Evolutionary conservation across 2,797 vertebrate species (phyloP), one percentile per base, ranked within the genome.

Genomic region (Lagodon rhomboides): DNA sequence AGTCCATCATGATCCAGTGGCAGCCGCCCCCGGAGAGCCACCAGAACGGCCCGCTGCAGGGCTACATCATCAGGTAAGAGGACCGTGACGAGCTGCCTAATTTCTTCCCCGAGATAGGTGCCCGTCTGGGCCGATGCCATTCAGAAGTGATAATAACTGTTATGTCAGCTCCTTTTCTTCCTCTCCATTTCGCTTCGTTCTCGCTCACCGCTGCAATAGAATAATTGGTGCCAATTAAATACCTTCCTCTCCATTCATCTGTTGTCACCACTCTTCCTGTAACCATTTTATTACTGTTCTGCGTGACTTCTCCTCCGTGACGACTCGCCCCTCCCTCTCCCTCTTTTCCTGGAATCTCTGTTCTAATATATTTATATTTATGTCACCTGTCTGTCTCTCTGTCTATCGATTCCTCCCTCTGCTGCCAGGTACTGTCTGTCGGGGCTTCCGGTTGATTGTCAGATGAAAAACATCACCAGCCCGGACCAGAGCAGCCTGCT

Each of bases 1-100:
- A 98, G 90, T 99, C 98, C 91, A 99, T 99, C 93, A 97, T 99
- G 97, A 98, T 99, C 94, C 98, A 99, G 80, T 99, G 98, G 98
- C 98, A 99, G 92, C 97, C 97, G 0, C 98, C 98, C 10, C 96
- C 96, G 0, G 98, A 99, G 94, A 97, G 92, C 90, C 98, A 98
- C 89, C 98, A 99, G 92, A 99, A 99, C 0, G 98, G 98, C 4
- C 93, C 97, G 59, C 95, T 99, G 82, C 98, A 96, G 87, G 98
- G 98, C 85, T 99, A 99, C 89, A 90, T 98, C 89, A 98, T 99
- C 94, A 97, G 98, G 98, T 99, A 68, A 73, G 91, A 59, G 66
- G 85, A 84, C 74, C 58, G 12, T 58, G 68, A 77, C 73, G 69
- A 44, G 64, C 75, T 58, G 58, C 58, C 76, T 70, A 43, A 75